Conservation (phyloP, 2,113 vertebrate species). For the Riparia riparia region DNA sequence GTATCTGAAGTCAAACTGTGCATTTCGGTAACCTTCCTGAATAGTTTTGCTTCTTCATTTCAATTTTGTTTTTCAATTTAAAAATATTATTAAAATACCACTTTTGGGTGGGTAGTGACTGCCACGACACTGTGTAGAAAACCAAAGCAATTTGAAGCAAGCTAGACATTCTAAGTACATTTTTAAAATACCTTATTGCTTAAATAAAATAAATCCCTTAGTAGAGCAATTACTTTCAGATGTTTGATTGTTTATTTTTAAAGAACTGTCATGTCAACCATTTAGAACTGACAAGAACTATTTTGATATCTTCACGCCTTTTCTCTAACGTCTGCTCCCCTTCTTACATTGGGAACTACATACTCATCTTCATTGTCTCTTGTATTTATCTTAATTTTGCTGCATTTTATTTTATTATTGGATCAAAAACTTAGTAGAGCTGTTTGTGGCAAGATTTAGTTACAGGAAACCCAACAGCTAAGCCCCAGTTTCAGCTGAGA, state of each 20-base stretch:
- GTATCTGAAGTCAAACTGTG: neutral
- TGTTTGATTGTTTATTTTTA: slow-evolving; percentile 57
- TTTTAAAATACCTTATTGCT: slow-evolving; percentile 66
- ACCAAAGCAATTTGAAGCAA: slow-evolving; percentile 18
- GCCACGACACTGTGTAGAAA: neutral
- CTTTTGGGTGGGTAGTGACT: slow-evolving; percentile 27
- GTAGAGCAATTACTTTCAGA: slow-evolving; percentile 62
- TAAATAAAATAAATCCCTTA: slow-evolving; percentile 61
- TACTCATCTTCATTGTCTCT: slow-evolving; percentile 10
- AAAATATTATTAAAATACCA: slow-evolving; percentile 38
- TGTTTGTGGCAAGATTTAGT: slow-evolving; percentile 57
- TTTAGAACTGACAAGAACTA: neutral
- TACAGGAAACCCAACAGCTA: slow-evolving; percentile 68
- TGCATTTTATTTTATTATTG: slow-evolving; percentile 45
- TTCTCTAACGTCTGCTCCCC: neutral
- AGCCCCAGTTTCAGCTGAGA: slow-evolving; percentile 63
- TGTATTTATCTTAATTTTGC: slow-evolving; percentile 35
- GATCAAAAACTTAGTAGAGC: slow-evolving; percentile 18
- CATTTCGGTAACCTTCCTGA: neutral
- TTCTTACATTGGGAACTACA: neutral
- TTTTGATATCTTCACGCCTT: neutral
- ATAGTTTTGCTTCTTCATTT: slow-evolving; percentile 4
- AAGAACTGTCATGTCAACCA: slow-evolving; percentile 11
- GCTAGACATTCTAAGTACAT: slow-evolving; percentile 40
- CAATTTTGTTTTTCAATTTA: neutral